Conservation (phyloP, 2,113 vertebrate species). For the Mesembrinibis cayennensis region DNA sequence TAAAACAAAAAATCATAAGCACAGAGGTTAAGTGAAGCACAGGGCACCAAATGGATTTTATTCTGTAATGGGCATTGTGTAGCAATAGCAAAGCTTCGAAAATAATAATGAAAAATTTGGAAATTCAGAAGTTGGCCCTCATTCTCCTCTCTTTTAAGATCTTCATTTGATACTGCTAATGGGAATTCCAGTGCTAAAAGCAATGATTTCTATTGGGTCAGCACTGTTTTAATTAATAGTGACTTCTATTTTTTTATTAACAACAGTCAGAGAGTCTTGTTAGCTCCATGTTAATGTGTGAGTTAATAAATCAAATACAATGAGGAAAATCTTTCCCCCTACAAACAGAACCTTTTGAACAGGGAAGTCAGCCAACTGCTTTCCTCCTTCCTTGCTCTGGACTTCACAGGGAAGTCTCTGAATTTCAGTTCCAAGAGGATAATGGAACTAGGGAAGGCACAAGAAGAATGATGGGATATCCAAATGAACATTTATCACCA, state of each 20-base stretch:
- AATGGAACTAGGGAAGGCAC: not conserved
- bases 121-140: not conserved
- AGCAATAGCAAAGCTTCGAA: not conserved
- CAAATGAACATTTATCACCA: not conserved
- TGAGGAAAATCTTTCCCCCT: not conserved
- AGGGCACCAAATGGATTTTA: not conserved
- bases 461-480: accelerated
- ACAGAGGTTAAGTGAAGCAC: not conserved
- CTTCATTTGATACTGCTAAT: not conserved
- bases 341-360: not conserved
- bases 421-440: not conserved
- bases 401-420: not conserved
- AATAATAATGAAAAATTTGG: not conserved
- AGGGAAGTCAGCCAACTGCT: not conserved
- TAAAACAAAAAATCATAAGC: not conserved
- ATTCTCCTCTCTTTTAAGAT: not conserved
- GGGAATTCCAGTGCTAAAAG: not conserved
- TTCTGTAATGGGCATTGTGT: not conserved
- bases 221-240: not conserved
- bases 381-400: not conserved
- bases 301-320: not conserved
- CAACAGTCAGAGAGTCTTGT: not conserved
- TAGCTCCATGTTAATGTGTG: not conserved
- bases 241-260: not conserved
- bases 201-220: not conserved